Conservation (phyloP, 2,797 vertebrate species). For the Babyrousa celebensis region DNA sequence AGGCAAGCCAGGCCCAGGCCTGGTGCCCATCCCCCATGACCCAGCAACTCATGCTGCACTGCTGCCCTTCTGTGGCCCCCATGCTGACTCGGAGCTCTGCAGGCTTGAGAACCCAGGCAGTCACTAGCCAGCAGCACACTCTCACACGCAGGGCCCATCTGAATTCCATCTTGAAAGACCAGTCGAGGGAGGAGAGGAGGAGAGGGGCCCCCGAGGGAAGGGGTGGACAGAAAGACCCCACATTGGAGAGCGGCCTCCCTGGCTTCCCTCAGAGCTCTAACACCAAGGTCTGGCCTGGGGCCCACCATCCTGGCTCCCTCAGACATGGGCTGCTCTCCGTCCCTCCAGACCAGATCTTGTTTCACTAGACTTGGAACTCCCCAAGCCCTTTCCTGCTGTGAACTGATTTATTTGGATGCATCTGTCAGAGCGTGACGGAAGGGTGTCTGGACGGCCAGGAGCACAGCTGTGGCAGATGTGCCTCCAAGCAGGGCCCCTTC, state of each 20-base stretch:
- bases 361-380: slow-evolving; percentile 72
- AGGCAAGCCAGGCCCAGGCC: neutral
- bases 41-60: neutral
- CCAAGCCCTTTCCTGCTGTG: slow-evolving; percentile 52
- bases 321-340: slow-evolving; percentile 35
- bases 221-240: neutral
- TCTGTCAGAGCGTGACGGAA: slow-evolving; percentile 76
- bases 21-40: rapidly evolving
- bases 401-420: slow-evolving; percentile 75
- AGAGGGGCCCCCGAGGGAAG: neutral
- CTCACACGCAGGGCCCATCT: rapidly evolving
- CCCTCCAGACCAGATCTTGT: slow-evolving; percentile 69
- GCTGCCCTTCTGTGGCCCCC: no score
- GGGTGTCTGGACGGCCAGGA: slow-evolving; percentile 1
- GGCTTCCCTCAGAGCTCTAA: neutral
- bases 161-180: neutral
- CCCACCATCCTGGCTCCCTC: neutral
- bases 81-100: rapidly evolving
- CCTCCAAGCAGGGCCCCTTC: neutral
- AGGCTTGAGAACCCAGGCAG: neutral
- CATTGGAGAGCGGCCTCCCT: rapidly evolving
- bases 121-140: neutral
- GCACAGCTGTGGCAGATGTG: slow-evolving; percentile 68
- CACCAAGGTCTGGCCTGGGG: neutral
- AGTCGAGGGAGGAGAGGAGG: neutral